These are phyloP conservation scores for Heliothis virescens DNA, from an alignment of 1,140 invertebrate genomes.

Conservation along the genomic window DNA sequence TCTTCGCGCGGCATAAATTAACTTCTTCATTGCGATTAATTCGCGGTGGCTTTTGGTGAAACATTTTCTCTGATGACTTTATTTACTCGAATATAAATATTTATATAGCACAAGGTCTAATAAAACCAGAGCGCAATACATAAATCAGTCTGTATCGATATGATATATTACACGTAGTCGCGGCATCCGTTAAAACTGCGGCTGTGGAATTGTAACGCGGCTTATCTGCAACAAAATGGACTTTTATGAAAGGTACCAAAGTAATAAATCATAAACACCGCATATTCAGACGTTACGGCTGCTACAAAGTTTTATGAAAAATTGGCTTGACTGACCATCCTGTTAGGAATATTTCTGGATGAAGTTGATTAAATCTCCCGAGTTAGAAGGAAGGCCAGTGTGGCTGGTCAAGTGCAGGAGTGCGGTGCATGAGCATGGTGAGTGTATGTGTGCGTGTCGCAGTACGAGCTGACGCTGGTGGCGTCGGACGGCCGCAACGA, in stretches of 20 bases:
- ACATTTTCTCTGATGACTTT: constrained; percentile 51
- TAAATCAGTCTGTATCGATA: constrained; percentile 52
- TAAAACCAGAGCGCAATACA: constrained; percentile 52
- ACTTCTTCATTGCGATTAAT: constrained; percentile 60
- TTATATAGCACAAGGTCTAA: constrained; percentile 45
- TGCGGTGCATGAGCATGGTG: constrained; percentile 76
- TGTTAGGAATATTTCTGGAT: not conserved
- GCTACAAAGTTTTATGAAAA: constrained; percentile 33
- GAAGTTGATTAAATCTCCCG: not conserved
- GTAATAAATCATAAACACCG: constrained; percentile 35
- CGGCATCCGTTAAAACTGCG: constrained; percentile 56
- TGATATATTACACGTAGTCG: constrained; percentile 49
- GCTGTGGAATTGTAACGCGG: constrained; percentile 50
- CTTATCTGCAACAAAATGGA: constrained; percentile 50
- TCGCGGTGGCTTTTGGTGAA: constrained; percentile 49
- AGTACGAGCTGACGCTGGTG: constrained; percentile 95
- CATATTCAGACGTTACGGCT: constrained; percentile 15
- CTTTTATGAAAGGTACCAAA: constrained; percentile 43
- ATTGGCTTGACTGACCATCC: constrained; percentile 18
- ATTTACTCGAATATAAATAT: constrained; percentile 49
- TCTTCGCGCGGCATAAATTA: constrained; percentile 58
- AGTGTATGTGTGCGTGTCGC: constrained; percentile 76
- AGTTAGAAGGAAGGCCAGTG: not conserved
- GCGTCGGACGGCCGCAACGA: constrained; percentile 95
- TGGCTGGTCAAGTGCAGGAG: not conserved